A percentile compares a stretch with the other conserved stretches of the same genome.
These are phyloP conservation scores for Bothrops jararaca DNA, from an alignment of 2,113 vertebrate genomes.

Conservation along the genomic window DNA sequence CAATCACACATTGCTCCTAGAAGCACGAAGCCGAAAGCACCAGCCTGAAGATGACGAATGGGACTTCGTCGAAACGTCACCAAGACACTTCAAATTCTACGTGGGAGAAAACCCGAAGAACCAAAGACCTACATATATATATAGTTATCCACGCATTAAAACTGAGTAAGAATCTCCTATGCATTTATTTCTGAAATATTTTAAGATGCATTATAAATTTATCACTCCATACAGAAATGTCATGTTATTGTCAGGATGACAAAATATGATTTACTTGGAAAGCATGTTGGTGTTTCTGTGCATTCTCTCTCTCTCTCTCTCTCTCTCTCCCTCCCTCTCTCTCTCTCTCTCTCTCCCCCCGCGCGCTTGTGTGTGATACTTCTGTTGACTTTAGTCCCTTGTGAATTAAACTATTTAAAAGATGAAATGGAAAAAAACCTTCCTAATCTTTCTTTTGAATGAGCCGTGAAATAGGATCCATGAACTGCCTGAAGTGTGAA, in stretches of 20 bases:
- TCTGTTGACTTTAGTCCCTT: slow-evolving; percentile 46
- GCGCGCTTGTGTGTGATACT: slow-evolving; percentile 10
- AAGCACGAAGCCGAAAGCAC: too few species aligned
- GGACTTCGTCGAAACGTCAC: too few species aligned
- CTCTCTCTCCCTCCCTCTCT: too few species aligned
- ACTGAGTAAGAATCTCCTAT: background rate
- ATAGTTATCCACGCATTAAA: background rate
- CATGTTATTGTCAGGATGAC: slow-evolving; percentile 16
- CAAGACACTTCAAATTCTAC: too few species aligned
- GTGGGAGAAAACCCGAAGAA: too few species aligned
- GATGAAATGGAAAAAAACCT: slow-evolving; percentile 49
- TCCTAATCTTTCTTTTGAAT: slow-evolving; percentile 63
- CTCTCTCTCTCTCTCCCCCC: too few species aligned
- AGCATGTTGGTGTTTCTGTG: slow-evolving; percentile 2
- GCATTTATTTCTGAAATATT: background rate
- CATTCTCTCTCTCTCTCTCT: too few species aligned
- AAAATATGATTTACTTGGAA: slow-evolving; percentile 2
- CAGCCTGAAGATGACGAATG: too few species aligned
- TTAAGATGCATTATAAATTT: background rate
- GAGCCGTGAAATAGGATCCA: slow-evolving; percentile 65
- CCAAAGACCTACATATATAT: too few species aligned
- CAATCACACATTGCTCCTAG: too few species aligned
- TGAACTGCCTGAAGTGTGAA: slow-evolving; percentile 51
- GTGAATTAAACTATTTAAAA: slow-evolving; percentile 62
- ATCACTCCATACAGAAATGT: slow-evolving; percentile 7